Evolutionary conservation across 1,140 invertebrate genomes (phyloP).

Genomic region (Sycobia sp.): DNA sequence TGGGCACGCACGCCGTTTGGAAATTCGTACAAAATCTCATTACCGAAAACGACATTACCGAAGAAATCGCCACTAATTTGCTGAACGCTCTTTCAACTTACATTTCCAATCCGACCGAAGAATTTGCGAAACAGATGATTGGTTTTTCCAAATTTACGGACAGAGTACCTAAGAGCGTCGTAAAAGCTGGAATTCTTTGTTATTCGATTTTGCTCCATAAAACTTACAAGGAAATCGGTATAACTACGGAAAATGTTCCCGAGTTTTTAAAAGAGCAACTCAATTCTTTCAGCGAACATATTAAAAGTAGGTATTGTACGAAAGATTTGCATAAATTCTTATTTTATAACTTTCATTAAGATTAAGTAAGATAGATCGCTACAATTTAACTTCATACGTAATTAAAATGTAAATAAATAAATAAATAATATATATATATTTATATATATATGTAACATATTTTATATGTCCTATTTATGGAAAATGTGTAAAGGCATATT

Average conservation of each 20-base stretch:
- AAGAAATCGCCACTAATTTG: constrained; percentile 43
- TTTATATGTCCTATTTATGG: no score
- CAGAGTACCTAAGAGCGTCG: constrained; percentile 38
- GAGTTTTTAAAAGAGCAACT: constrained; percentile 31
- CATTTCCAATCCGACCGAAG: constrained; percentile 46
- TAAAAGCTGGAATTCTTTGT: constrained; percentile 48
- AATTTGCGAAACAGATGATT: constrained; percentile 51
- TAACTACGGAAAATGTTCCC: not conserved
- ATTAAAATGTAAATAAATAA: not conserved
- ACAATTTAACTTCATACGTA: not conserved
- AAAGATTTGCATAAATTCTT: no score
- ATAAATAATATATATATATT: constrained; percentile 31
- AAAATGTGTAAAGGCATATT: no score
- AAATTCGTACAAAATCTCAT: constrained; percentile 52
- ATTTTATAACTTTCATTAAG: no score
- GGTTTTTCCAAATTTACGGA: constrained; percentile 42
- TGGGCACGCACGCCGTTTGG: constrained; percentile 53
- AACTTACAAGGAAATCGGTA: constrained; percentile 42
- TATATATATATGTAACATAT: constrained; percentile 38
- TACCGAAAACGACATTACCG: constrained; percentile 42
- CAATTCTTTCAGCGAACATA: constrained; percentile 42
- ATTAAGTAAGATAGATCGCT: no score
- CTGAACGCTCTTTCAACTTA: constrained; percentile 52
- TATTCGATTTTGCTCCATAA: constrained; percentile 54
- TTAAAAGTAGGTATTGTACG: constrained; percentile 45